Evolutionary conservation across 1,140 invertebrate species (phyloP), one percentile per base, ranked within the genome.

Genomic region (Diabrotica undecimpunctata): DNA sequence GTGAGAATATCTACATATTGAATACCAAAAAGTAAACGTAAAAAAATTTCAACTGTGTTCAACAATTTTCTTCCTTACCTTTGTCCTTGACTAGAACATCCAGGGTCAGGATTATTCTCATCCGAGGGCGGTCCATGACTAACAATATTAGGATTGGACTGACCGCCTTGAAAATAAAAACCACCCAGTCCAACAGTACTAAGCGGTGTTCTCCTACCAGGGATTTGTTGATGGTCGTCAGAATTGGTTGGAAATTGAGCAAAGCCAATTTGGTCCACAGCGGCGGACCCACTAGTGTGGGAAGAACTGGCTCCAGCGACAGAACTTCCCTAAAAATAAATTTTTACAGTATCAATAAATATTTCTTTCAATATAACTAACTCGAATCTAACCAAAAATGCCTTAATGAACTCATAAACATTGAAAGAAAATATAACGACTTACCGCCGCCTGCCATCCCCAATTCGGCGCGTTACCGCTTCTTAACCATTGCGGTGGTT

Each of bases 111-210:
- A 72, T 89, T 87, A 75, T 92, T 93, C 79, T 93, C 90, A 75
- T 93, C 90, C 5, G 88, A 88, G 10, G 87, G 85, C 54, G 82
- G 82, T 70, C 81, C 83, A 70, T 81, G 80, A 10, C 72, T 67
- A 13, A 68, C 70, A 11, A 76, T 77, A 74, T 74, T 80, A 68
- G 66, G 83, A 74, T 74, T 80, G 68, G 66, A 83, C 77, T 69
- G 82, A 13, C 75, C 73, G 61, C 83, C 81, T 75, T 87, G 83
- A 72, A 85, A 86, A 78, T 92, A 92, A 78, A 91, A 92, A 11
- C 90, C 90, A 14, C 90, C 89, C 6, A 93, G 81, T 10, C 90
- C 90, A 6, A 93, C 90, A n/a, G 90, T 86, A 7, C 91, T 89
- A 56, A 93, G 75, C 13, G 91, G 91, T 63, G 91, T 93, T 67